A percentile compares a stretch with the other conserved stretches of the same genome.
Conservation (phyloP, 2,113 vertebrate species). For the Dolichotis patagonum region DNA sequence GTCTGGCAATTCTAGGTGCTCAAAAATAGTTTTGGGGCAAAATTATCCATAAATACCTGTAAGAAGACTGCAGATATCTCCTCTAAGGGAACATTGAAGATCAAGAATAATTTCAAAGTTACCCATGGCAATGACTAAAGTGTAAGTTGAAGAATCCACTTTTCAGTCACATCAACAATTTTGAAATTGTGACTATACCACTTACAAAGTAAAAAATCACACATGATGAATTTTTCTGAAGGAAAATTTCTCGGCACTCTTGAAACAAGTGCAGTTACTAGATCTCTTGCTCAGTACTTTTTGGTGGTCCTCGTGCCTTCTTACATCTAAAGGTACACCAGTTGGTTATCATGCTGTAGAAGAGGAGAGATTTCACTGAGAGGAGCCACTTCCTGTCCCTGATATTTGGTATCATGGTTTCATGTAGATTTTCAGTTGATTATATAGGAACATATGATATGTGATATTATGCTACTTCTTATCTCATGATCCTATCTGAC, state of each 20-base stretch:
- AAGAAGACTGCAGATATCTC: neutral
- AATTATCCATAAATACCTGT: neutral
- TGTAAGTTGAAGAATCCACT: neutral
- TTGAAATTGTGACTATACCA: neutral
- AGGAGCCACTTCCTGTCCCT: neutral
- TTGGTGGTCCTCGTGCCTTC: neutral
- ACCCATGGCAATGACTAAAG: neutral
- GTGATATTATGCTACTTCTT: neutral
- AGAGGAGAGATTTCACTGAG: neutral
- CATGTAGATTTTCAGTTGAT: neutral
- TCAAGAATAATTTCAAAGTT: slow-evolving; percentile 17
- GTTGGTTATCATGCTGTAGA: neutral
- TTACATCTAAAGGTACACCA: neutral
- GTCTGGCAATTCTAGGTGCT: neutral
- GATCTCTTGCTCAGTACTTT: neutral
- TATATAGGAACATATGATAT: neutral
- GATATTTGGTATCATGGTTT: neutral
- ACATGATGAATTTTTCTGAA: neutral
- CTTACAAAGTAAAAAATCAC: slow-evolving; percentile 21
- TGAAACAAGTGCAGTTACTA: neutral
- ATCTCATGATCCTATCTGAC: neutral
- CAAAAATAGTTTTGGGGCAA: slow-evolving; percentile 18
- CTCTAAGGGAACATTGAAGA: neutral
- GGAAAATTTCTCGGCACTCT: neutral
- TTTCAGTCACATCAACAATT: slow-evolving; percentile 15